Evolutionary conservation across 2,797 vertebrate genomes (phyloP).

Genomic region (Pelochelys cantorii): DNA sequence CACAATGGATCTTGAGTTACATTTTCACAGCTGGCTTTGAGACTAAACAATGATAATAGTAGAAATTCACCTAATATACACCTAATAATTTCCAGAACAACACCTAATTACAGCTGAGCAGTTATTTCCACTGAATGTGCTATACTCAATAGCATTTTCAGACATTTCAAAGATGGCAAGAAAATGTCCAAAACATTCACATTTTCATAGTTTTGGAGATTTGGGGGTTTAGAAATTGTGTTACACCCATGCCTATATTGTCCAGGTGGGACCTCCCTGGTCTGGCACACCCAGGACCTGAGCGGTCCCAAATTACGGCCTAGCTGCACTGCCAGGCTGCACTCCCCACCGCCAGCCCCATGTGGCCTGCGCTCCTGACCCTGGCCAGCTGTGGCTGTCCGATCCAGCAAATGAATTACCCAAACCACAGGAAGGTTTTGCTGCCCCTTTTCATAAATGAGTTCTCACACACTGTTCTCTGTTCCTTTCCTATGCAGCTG

Average conservation of each 20-base stretch:
- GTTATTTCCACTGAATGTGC: not conserved
- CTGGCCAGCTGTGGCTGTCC: no score
- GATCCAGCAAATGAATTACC: not conserved
- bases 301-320: no score
- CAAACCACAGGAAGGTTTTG: not conserved
- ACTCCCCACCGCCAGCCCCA: no score
- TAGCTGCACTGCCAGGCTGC: no score
- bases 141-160: not conserved
- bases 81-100: not conserved
- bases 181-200: not conserved
- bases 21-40: not conserved
- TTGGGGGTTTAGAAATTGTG: rapidly evolving
- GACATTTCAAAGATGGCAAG: not conserved
- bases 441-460: not conserved
- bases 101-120: not conserved
- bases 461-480: constrained; percentile 25
- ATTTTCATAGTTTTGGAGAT: not conserved
- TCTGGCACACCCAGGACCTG: no score
- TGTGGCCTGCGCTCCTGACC: no score
- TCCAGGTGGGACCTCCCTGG: not conserved
- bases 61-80: not conserved
- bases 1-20: not conserved
- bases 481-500: constrained; percentile 79
- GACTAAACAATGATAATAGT: not conserved
- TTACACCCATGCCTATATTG: not conserved